phyloP scores from a whole-genome alignment of 2,797 vertebrate genomes.

The Lagocephalus sceleratus region DNA sequence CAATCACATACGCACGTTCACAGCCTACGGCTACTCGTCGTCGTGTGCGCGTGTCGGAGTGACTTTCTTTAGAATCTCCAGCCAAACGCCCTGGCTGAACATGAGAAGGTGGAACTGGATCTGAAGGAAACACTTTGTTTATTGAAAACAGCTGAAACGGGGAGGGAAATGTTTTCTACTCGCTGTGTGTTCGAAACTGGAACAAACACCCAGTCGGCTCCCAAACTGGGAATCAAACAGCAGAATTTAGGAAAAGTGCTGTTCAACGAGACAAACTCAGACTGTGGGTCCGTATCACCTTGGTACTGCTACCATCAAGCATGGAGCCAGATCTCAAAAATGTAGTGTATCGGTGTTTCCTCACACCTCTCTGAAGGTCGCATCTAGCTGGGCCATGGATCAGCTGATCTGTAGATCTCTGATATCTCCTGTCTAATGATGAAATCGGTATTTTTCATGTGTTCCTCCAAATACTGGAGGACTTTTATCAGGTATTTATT shows the following conservation, averaged over 20 bases:
- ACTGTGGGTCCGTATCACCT: too few species aligned
- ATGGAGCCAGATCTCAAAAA: too few species aligned
- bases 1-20: not conserved
- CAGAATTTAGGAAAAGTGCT: slow-evolving; percentile 9
- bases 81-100: slow-evolving; percentile 44
- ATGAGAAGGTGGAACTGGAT: slow-evolving; percentile 52
- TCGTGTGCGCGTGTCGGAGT: not conserved
- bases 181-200: slow-evolving; percentile 39
- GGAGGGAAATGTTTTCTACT: slow-evolving; percentile 34
- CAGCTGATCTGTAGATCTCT: too few species aligned
- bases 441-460: too few species aligned
- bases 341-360: too few species aligned
- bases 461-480: too few species aligned
- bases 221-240: slow-evolving; percentile 2
- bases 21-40: not conserved
- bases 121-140: slow-evolving; percentile 53
- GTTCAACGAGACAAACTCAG: not conserved
- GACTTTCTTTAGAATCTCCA: slow-evolving; percentile 14
- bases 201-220: slow-evolving; percentile 30
- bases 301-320: too few species aligned
- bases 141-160: slow-evolving; percentile 56
- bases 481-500: too few species aligned
- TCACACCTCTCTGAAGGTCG: too few species aligned
- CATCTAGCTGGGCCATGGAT: too few species aligned
- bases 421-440: too few species aligned